Base-by-base conservation (phyloP, 2,797 vertebrate genomes). In the Centroberyx gerrardi region DNA sequence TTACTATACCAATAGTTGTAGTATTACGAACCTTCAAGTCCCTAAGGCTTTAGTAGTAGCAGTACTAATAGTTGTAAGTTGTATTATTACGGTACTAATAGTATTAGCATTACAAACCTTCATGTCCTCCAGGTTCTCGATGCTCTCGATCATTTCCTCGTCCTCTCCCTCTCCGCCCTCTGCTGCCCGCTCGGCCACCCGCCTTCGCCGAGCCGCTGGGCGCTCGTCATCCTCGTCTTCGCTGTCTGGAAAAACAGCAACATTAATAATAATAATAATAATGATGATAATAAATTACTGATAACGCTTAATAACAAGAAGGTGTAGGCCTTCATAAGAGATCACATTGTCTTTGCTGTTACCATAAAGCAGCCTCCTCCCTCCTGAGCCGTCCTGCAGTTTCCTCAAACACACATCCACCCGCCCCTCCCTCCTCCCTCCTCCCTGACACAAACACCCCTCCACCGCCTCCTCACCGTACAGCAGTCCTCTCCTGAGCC, bases 141-240 rank as follows among this genome's bases (percentile, higher is more conserved):
- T 98, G 91, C 98, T 99, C 90, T 99, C 98, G 0, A 99, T 99
- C 98, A 99, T 98, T 63, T 99, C 98, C 58, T 99, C 98, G 0
- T 96, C 96, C 0, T 98, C 98, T 0, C 93, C 90, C 4, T 91
- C 92, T 0, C 90, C 53, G 0, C 97, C 97, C 1, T 99, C 98
- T 0, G 97, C 97, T 0, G 98, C 98, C 0, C 96, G 94, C 86
- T 99, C 98, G 0, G 96, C 97, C 68, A 97, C 72, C 0, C 97
- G 94, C 29, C 97, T 94, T 59, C 97, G 95, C 10, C 97, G 94
- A 0, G 96, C 94, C 0, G 96, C 93, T 0, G 98, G 98, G 0
- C 96, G 97, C 13, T 96, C 97, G 1, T 99, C 98, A 0, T 99
- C 97, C 68, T 99, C 98, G 1, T 99, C 98, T 0, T 99, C 97